phyloP scores from a whole-genome alignment of 2,888 invertebrate genomes.

The Ypsolopha scabrella region DNA sequence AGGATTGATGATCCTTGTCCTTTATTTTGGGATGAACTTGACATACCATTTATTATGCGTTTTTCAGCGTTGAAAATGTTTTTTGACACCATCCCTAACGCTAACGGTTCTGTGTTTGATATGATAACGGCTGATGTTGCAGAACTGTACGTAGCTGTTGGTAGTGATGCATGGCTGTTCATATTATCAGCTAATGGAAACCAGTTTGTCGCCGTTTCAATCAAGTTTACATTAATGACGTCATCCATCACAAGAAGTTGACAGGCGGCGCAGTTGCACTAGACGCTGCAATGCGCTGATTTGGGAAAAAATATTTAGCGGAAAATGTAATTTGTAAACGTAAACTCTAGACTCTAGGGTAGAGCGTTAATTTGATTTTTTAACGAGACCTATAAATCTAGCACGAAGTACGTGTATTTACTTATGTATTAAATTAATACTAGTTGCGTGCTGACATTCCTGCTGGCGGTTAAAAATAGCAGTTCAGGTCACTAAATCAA shows the following conservation, averaged over 20 bases:
- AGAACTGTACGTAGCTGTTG: background rate
- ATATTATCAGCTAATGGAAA: conserved; percentile 16
- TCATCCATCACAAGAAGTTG: conserved; percentile 51
- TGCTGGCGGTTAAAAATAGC: background rate
- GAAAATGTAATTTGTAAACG: background rate
- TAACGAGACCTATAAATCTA: background rate
- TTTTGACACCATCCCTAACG: background rate
- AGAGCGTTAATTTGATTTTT: background rate
- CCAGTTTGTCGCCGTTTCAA: conserved; percentile 32
- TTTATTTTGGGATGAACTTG: conserved; percentile 33
- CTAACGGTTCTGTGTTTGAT: no score
- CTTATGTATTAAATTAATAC: background rate
- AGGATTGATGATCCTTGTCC: conserved; percentile 47
- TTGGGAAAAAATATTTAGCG: background rate
- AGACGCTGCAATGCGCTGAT: conserved; percentile 14
- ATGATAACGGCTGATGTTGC: background rate
- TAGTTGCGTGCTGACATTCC: background rate
- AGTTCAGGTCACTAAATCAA: conserved; percentile 3
- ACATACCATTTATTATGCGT: conserved; percentile 35
- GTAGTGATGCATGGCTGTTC: background rate
- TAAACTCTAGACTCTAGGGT: background rate
- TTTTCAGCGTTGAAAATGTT: background rate
- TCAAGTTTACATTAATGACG: conserved; percentile 46
- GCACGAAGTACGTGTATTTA: background rate
- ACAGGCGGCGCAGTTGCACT: conserved; percentile 42